Evolutionary conservation across 2,888 invertebrate species (phyloP).

Genomic region (Drosophila anomalata): DNA sequence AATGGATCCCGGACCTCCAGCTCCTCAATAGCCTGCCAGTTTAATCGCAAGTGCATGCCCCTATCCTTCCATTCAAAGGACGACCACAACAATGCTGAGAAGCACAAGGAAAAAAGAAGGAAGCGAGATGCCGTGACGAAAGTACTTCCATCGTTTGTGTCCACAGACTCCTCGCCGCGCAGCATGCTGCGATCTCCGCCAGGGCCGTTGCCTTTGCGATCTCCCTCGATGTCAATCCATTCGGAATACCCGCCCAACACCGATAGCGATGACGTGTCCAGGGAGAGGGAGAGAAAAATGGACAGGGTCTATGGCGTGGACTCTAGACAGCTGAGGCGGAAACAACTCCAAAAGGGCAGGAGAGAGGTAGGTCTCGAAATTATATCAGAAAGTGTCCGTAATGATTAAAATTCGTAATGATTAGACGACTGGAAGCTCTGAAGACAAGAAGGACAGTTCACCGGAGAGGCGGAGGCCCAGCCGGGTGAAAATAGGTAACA

Average conservation of each 20-base stretch:
- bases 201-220: background rate
- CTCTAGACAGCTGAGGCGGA: background rate
- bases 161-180: background rate
- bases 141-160: background rate
- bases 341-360: background rate
- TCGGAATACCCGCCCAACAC: background rate
- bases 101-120: background rate
- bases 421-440: background rate
- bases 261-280: background rate
- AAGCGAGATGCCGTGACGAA: background rate
- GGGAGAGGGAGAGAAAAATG: background rate
- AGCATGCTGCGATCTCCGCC: background rate
- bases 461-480: constrained; percentile 9
- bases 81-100: constrained; percentile 14
- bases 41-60: constrained; percentile 63
- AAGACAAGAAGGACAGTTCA: background rate
- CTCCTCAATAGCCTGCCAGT: constrained; percentile 66
- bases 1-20: constrained; percentile 57
- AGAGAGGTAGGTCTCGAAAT: constrained; percentile 3
- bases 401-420: no score
- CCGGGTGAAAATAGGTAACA: constrained; percentile 10
- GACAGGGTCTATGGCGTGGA: background rate
- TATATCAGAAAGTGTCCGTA: background rate
- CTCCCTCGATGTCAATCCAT: background rate
- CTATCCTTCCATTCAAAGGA: constrained; percentile 20